phyloP scores from a whole-genome alignment of 2,113 vertebrate genomes.

The Poecile atricapillus region DNA sequence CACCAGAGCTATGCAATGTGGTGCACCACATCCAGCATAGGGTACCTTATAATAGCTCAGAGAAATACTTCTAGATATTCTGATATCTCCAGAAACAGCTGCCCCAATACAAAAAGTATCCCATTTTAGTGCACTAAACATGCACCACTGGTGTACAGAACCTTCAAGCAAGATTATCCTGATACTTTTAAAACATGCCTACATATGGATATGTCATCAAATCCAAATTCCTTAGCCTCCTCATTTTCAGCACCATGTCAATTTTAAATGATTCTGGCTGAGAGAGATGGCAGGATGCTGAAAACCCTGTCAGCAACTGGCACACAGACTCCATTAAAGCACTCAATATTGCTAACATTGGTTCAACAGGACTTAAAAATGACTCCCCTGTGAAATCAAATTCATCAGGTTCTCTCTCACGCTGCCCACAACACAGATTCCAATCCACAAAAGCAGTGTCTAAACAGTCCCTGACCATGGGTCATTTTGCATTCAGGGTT shows the following conservation, averaged over 20 bases:
- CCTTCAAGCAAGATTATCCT: background rate
- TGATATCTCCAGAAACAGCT: background rate
- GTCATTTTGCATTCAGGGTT: background rate
- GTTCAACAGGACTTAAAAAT: conserved; percentile 12
- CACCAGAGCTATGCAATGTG: background rate
- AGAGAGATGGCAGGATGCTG: conserved; percentile 32
- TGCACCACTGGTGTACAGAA: background rate
- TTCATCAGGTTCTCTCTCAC: background rate
- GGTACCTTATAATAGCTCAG: background rate
- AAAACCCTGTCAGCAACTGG: conserved; percentile 39
- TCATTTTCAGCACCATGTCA: conserved; percentile 49
- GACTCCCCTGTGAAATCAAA: background rate
- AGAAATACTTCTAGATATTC: background rate
- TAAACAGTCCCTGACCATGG: background rate
- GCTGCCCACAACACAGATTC: background rate
- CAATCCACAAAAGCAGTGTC: background rate
- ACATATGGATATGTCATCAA: background rate
- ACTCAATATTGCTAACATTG: background rate
- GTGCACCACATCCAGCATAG: background rate
- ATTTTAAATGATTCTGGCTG: conserved; percentile 37
- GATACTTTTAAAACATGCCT: background rate
- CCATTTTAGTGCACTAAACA: background rate
- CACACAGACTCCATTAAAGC: conserved; percentile 13
- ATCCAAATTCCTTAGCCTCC: conserved; percentile 30
- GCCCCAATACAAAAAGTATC: background rate